Base-by-base conservation (phyloP, 2,113 vertebrate species). In the Carettochelys insculpta region DNA sequence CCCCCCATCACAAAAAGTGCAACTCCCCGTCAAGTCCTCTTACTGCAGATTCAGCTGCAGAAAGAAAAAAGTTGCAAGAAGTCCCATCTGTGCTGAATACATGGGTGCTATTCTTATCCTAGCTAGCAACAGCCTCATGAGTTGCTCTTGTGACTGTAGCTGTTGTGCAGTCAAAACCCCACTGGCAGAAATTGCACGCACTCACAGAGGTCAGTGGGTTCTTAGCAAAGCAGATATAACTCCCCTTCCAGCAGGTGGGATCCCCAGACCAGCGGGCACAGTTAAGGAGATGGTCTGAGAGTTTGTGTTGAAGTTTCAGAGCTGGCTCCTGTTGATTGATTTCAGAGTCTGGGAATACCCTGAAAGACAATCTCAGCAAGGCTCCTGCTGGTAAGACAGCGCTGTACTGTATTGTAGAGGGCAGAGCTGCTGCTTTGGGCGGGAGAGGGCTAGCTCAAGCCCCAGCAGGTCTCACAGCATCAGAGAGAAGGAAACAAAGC, bases 181-280 rank as follows among this genome's bases (percentile, higher is more conserved):
- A 75, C 71, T 24, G 24, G 2, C 41, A 73, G 53, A 17, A 5
- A 0, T 38, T 71, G 45, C 77, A n/a, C 24, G 34, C 19, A 0
- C 6, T 1, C 1, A 6, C n/a, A 41, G 41, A 27, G 87, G 45
- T 45, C 4, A 1, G 3, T 9, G 29, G 11, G 77, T 16, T 77
- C 53, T 78, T 0, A 0, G 5, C n/a, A 79, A 29, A 75, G 83
- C 8, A 65, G 85, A 6, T 0, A 38, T 3, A 2, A 0, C 0
- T 6, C 54, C 86, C 56, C 51, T 31, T 41, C 38, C 34, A 80
- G 48, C 85, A 92, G 41, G 84, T 11, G 43, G 52, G 41, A 24
- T 76, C 29, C 0, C 58, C 68, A 10, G 79, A 73, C 61, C 53
- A 86, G 53, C 19, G 77, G 84, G 56, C 88, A 89, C 77, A 0